A percentile compares a stretch with the other conserved stretches of the same genome.
Evolutionary conservation across 2,797 vertebrate species (phyloP).

Genomic region (Catamblyrhynchus diadema): DNA sequence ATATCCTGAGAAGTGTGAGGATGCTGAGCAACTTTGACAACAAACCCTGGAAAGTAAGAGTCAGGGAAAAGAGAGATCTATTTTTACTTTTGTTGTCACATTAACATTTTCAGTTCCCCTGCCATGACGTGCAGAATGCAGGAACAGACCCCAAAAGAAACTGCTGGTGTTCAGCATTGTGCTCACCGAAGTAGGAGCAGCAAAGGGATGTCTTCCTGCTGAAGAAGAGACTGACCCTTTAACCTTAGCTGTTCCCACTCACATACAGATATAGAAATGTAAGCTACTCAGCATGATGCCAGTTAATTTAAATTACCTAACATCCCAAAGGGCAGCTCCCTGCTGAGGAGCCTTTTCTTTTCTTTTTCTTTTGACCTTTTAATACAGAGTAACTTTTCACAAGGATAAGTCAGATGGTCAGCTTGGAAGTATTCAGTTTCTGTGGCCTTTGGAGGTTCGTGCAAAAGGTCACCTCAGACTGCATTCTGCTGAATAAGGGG

Average conservation of each 20-base stretch:
- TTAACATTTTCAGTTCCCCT: background rate
- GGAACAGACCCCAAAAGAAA: background rate
- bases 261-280: constrained; percentile 66
- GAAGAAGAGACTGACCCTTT: constrained; percentile 60
- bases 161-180: background rate
- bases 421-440: constrained; percentile 37
- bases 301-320: constrained; percentile 68
- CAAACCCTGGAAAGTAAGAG: background rate
- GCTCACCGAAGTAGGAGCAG: background rate
- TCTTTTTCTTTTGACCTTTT: constrained; percentile 63
- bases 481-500: constrained; percentile 44
- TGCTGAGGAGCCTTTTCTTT: constrained; percentile 58
- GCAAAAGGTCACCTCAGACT: constrained; percentile 42
- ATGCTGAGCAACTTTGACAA: background rate
- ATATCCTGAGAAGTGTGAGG: background rate
- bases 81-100: background rate
- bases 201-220: background rate
- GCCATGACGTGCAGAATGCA: background rate
- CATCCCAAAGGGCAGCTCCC: constrained; percentile 65
- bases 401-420: constrained; percentile 58
- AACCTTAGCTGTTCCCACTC: constrained; percentile 58
- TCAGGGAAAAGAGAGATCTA: background rate
- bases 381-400: constrained; percentile 62
- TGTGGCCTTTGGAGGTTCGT: constrained; percentile 13
- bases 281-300: constrained; percentile 60